Conservation (phyloP, 2,113 vertebrate species). For the Oryzias curvinotus region DNA sequence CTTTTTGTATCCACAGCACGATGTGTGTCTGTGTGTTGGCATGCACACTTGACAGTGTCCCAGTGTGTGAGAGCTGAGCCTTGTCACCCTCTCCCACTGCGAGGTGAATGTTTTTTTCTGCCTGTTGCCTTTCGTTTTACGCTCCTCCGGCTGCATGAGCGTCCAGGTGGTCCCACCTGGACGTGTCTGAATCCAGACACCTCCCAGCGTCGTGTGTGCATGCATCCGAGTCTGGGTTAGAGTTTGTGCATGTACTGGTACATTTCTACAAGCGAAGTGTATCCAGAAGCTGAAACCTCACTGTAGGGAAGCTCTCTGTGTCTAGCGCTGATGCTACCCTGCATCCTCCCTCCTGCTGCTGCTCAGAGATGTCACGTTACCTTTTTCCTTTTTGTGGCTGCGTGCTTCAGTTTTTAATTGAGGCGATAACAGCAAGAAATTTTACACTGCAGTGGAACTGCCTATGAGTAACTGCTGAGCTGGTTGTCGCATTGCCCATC, state of each 20-base stretch:
- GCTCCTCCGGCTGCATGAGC: slow-evolving; percentile 48
- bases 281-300: slow-evolving; percentile 50
- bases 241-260: slow-evolving; percentile 5
- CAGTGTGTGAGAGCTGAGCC: slow-evolving; percentile 44
- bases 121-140: slow-evolving; percentile 47
- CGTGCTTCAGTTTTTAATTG: slow-evolving; percentile 27
- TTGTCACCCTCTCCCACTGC: slow-evolving; percentile 59
- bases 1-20: not conserved
- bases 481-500: slow-evolving; percentile 1
- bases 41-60: slow-evolving; percentile 28
- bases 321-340: slow-evolving; percentile 30
- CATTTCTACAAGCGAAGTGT: slow-evolving; percentile 40
- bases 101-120: slow-evolving; percentile 66
- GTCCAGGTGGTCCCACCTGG: no score
- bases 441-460: slow-evolving; percentile 11
- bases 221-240: not conserved
- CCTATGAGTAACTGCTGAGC: slow-evolving; percentile 1
- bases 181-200: slow-evolving; percentile 43
- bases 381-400: slow-evolving; percentile 39
- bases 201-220: slow-evolving; percentile 1
- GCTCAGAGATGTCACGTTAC: slow-evolving; percentile 38
- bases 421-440: slow-evolving; percentile 2
- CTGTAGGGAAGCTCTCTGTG: slow-evolving; percentile 45
- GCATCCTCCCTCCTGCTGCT: slow-evolving; percentile 43
- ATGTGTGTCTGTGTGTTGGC: slow-evolving; percentile 6